Percentiles rank a stretch among this genome's conserved stretches.
phyloP scores from a whole-genome alignment of 2,113 vertebrate species.

The Lonchura striata region DNA sequence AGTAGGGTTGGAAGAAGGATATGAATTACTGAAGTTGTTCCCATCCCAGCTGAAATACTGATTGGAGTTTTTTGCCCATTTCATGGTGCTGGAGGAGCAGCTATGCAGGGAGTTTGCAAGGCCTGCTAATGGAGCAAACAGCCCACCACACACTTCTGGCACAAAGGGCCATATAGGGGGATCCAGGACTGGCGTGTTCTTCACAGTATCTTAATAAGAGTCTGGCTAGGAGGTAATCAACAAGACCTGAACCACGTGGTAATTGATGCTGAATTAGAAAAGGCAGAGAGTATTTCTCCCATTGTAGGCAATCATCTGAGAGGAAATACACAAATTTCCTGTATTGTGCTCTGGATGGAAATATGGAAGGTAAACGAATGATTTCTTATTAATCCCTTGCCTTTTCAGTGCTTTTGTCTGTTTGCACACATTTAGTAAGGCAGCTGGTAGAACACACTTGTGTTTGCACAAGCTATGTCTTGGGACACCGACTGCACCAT shows the following conservation, averaged over 20 bases:
- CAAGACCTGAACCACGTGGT: background rate
- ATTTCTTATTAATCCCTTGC: background rate
- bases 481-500: rapidly evolving
- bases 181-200: background rate
- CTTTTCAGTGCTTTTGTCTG: background rate
- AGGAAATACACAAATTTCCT: background rate
- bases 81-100: background rate
- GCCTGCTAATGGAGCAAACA: too few relatives aligned
- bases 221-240: background rate
- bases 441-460: rapidly evolving
- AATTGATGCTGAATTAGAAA: background rate
- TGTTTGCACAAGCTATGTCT: background rate
- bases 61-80: background rate
- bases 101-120: background rate
- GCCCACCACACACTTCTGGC: background rate
- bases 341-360: background rate
- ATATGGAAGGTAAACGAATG: background rate
- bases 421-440: background rate
- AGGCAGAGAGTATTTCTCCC: background rate
- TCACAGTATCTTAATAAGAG: background rate
- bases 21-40: background rate
- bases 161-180: background rate
- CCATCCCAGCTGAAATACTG: background rate
- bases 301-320: background rate
- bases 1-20: background rate